phyloP scores from a whole-genome alignment of 2,113 vertebrate genomes.

The Psittacula cyanocephala region DNA sequence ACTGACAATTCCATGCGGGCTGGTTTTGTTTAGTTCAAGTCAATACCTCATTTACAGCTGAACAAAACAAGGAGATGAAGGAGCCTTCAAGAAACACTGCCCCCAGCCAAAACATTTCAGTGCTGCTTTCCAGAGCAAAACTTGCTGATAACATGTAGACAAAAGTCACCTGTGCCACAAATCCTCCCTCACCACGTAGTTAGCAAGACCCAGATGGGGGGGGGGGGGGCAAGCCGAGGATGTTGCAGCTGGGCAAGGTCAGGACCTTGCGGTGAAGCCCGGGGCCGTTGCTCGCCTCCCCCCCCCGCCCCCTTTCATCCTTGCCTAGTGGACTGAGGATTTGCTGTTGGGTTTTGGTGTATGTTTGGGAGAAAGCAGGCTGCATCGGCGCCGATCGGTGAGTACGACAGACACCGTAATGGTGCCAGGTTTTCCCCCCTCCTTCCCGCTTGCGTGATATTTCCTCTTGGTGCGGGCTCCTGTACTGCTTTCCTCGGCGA shows the following conservation, averaged over 20 bases:
- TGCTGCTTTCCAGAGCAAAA: not conserved
- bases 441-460: not conserved
- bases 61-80: not conserved
- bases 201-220: no score
- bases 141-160: not conserved
- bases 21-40: not conserved
- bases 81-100: not conserved
- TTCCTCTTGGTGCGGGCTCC: not conserved
- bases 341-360: conserved; percentile 55
- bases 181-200: not conserved
- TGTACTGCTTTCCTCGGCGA: not conserved
- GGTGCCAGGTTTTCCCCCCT: conserved; percentile 30
- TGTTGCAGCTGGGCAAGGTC: conserved; percentile 72
- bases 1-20: not conserved
- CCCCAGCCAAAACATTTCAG: not conserved
- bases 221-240: conserved; percentile 1
- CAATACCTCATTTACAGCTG: not conserved
- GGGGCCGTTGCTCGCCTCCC: conserved; percentile 51
- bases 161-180: not conserved
- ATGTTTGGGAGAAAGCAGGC: conserved; percentile 68
- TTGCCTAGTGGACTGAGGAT: conserved; percentile 46
- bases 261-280: conserved; percentile 73
- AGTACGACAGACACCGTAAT: conserved; percentile 54
- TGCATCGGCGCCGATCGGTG: conserved; percentile 73
- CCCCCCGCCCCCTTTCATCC: not conserved